Conservation (phyloP, 2,888 invertebrate species). For the Marasmarcha lunaedactyla region DNA sequence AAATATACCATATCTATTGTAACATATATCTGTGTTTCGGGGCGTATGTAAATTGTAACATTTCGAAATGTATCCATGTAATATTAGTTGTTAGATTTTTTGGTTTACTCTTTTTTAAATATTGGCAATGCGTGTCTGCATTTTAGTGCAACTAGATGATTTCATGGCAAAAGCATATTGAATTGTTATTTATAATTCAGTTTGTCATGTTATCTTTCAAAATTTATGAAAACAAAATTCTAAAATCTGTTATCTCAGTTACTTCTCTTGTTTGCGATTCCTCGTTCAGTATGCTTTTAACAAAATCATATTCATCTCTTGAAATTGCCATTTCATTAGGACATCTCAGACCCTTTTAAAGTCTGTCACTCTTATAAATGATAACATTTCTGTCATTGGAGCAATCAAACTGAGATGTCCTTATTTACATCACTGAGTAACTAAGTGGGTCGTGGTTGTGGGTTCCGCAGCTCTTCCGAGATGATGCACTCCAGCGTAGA, state of each 20-base stretch:
- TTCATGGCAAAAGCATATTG: constrained; percentile 54
- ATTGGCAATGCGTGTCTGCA: constrained; percentile 72
- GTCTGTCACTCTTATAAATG: constrained; percentile 7
- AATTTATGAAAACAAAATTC: no score
- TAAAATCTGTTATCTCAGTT: no score
- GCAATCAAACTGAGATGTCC: constrained; percentile 37
- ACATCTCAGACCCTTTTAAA: constrained; percentile 37
- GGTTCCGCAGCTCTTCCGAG: constrained; percentile 66
- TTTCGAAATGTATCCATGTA: constrained; percentile 9
- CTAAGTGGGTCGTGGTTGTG: constrained; percentile 68
- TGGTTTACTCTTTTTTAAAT: constrained; percentile 24
- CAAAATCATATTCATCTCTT: constrained; percentile 46
- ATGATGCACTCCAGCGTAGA: constrained; percentile 64
- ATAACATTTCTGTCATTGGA: constrained; percentile 20
- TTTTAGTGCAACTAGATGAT: constrained; percentile 67
- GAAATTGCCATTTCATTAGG: constrained; percentile 38
- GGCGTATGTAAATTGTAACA: constrained; percentile 50
- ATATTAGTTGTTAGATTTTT: constrained; percentile 42
- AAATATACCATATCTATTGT: constrained; percentile 51
- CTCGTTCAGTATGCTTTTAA: constrained; percentile 58
- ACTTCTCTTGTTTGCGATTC: not conserved
- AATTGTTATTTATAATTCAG: no score
- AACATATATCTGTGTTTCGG: constrained; percentile 56
- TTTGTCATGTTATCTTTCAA: constrained; percentile 10
- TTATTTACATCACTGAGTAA: constrained; percentile 44